These are phyloP conservation scores for Pogona vitticeps DNA, from an alignment of 2,113 vertebrate species.

Conservation along the genomic window DNA sequence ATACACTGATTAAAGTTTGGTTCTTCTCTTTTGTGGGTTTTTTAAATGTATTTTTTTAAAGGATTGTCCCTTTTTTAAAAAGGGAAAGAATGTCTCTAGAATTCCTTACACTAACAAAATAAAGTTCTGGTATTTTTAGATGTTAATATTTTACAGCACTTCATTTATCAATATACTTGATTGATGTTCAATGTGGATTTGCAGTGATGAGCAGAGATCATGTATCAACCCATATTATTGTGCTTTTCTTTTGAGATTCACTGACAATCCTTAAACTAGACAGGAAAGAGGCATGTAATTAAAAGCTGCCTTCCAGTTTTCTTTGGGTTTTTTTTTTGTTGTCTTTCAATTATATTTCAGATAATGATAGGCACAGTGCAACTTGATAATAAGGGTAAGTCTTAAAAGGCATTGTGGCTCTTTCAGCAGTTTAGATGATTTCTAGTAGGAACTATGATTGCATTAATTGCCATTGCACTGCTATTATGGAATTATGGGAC, in stretches of 20 bases:
- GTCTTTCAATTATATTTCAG: conserved; percentile 70
- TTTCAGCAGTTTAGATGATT: conserved; percentile 53
- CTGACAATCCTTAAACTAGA: conserved; percentile 16
- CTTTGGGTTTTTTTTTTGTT: conserved; percentile 50
- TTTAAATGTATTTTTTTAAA: not conserved
- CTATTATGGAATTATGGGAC: conserved; percentile 60
- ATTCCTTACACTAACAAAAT: conserved; percentile 55
- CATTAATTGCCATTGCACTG: conserved; percentile 62
- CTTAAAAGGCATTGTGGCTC: conserved; percentile 57
- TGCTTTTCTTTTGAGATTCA: conserved; percentile 35
- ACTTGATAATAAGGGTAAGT: conserved; percentile 54
- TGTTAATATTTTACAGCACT: conserved; percentile 49
- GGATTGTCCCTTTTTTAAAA: too few species aligned
- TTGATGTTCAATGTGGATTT: conserved; percentile 29
- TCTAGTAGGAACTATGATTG: conserved; percentile 52
- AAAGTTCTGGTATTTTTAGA: conserved; percentile 54
- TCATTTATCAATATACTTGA: conserved; percentile 48
- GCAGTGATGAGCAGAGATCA: conserved; percentile 27
- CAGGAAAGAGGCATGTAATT: conserved; percentile 30
- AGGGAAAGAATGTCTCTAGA: conserved; percentile 57
- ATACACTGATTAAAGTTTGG: conserved; percentile 15
- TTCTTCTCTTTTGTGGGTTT: conserved; percentile 55
- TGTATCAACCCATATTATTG: not conserved
- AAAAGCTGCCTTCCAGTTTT: conserved; percentile 35
- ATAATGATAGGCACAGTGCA: conserved; percentile 55